Base-by-base conservation (phyloP, 2,888 invertebrate genomes). In the Heliconius charithonia region DNA sequence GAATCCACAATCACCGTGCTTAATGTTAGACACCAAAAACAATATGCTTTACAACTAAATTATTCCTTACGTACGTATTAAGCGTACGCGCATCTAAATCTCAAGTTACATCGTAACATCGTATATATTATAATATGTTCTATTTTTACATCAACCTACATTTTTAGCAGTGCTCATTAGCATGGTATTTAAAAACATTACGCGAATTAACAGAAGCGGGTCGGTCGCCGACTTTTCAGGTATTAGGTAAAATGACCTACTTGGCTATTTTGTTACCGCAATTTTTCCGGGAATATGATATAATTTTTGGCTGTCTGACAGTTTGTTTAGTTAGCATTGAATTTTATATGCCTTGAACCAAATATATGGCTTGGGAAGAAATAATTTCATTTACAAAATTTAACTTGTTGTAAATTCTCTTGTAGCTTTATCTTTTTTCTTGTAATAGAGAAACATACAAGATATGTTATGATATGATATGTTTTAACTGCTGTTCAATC, bases 61-160 rank as follows among this genome's bases (percentile, higher is more conserved):
- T 62, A 13, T 62, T 9, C 4, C 19, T 25, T 3, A 45, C n/a
- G 45, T 16, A 51, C 41, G 25, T 41, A 25, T 37, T 67, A 71
- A n/a, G 32, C 32, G 22, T 19, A 51, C 27, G 4, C 27, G 51
- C 9, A 71, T 51, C 6, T 70, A 37, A 41, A 76, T 62, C 37
- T 29, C 63, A 9, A 16, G 16, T 27, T 63, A 16, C 16, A 63
- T 63, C 16, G 27, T 51, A 32, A 62, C 56, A 45, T 37, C 10
- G 37, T 37, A 37, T 71, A 77, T 56, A 72, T 65, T 32, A 63
- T 72, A 13, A 63, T 72, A 13, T 51, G 19, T 81, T 79, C 83
- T 89, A 89, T 89, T 87, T 88, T 81, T 29, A 82, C 74, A 79
- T 72, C 84, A 89, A 88, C 89, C 88, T 85, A 88, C 86, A 87